Percentiles rank a stretch among this genome's conserved stretches.
phyloP scores from a whole-genome alignment of 2,888 invertebrate genomes.

The Biston stratarius region DNA sequence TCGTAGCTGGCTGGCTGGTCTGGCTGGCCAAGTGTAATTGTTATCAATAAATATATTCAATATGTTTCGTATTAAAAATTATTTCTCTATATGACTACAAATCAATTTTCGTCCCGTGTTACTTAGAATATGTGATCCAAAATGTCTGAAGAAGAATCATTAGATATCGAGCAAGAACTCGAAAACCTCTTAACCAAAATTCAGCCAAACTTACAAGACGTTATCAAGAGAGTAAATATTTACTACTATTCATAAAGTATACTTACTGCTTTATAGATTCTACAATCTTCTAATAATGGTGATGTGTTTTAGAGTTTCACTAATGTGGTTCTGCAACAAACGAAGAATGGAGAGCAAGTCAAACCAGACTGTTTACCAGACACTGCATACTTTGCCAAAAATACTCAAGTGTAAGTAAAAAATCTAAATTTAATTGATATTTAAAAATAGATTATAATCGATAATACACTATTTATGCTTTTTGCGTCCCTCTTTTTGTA shows the following conservation, averaged over 20 bases:
- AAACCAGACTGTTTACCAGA: conserved; percentile 81
- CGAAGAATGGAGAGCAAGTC: conserved; percentile 78
- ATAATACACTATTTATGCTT: no score
- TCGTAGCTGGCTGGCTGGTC: no score
- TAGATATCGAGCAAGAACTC: conserved; percentile 82
- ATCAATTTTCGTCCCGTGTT: conserved; percentile 17
- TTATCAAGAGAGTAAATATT: conserved; percentile 86
- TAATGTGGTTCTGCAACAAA: conserved; percentile 84
- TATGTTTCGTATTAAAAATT: conserved; percentile 23
- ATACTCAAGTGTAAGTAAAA: conserved; percentile 85
- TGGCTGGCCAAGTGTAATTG: no score
- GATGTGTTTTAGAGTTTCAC: conserved; percentile 83
- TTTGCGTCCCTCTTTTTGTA: no score
- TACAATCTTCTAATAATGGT: conserved; percentile 9
- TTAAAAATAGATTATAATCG: not conserved
- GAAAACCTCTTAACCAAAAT: conserved; percentile 79
- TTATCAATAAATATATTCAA: conserved; percentile 8
- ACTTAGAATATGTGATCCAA: conserved; percentile 58
- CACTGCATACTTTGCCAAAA: conserved; percentile 83
- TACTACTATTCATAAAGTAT: conserved; percentile 13
- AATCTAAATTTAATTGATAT: not conserved
- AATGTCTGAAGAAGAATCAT: conserved; percentile 72
- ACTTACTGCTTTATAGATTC: not conserved
- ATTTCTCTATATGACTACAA: conserved; percentile 31
- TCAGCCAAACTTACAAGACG: conserved; percentile 86